Percentiles rank a stretch among this genome's conserved stretches.
phyloP scores from a whole-genome alignment of 2,888 invertebrate genomes.

The Sphaerophoria taeniata region DNA sequence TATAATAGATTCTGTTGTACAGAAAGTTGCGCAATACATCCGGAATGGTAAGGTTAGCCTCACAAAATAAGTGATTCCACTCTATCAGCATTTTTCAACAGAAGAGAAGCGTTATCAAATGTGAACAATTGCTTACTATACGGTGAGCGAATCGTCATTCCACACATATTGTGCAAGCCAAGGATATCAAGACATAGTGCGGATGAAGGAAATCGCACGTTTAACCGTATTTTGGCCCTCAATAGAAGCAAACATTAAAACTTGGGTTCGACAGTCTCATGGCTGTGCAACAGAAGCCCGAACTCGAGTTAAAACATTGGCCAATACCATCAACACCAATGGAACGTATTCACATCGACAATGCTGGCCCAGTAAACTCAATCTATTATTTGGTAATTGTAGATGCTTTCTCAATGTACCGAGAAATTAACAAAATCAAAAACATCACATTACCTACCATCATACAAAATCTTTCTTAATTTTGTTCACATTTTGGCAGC shows the following conservation, averaged over 20 bases:
- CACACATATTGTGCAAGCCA: conserved; percentile 47
- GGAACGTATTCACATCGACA: conserved; percentile 82
- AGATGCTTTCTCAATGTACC: conserved; percentile 82
- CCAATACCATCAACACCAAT: too few relatives aligned
- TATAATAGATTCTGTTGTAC: conserved; percentile 24
- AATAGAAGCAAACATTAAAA: conserved; percentile 77
- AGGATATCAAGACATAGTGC: conserved; percentile 76
- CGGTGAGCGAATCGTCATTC: conserved; percentile 65
- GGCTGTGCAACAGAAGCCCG: too few relatives aligned
- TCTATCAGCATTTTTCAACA: conserved; percentile 54
- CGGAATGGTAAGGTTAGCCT: conserved; percentile 54
- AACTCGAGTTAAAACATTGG: too few relatives aligned
- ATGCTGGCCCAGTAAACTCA: conserved; percentile 78
- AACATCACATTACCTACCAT: conserved; percentile 62
- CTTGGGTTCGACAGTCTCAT: conserved; percentile 74
- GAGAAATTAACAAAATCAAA: conserved; percentile 78
- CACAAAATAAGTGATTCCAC: conserved; percentile 22
- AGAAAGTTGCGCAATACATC: conserved; percentile 49
- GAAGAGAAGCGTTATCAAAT: conserved; percentile 60
- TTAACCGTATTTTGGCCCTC: conserved; percentile 77
- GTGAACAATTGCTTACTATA: conserved; percentile 62
- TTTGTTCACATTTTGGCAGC: conserved; percentile 70
- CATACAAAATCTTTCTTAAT: conserved; percentile 61
- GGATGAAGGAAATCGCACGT: conserved; percentile 77
- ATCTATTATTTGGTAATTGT: conserved; percentile 78